These are phyloP conservation scores for Theodoxus fluviatilis DNA, from an alignment of 2,888 invertebrate species.

Conservation along the genomic window DNA sequence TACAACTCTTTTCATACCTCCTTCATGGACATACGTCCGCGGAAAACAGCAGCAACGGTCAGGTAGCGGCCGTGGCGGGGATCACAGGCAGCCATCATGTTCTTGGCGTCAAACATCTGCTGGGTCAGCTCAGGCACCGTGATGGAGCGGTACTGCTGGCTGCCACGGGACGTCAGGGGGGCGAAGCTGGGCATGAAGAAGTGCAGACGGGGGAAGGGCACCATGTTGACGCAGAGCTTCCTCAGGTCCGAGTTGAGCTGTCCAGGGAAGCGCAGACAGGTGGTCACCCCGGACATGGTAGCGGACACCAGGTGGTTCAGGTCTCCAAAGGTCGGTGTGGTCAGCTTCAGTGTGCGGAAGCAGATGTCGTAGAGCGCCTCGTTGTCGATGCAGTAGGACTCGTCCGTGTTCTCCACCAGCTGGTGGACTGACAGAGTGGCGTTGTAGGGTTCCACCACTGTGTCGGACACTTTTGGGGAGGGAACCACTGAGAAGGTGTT, in stretches of 20 bases:
- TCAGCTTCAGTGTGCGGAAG: constrained; percentile 29
- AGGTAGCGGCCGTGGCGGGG: constrained; percentile 84
- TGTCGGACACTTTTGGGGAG: constrained; percentile 80
- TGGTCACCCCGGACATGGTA: constrained; percentile 30
- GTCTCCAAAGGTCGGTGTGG: constrained; percentile 32
- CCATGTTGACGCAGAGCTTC: constrained; percentile 30
- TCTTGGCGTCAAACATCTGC: constrained; percentile 90
- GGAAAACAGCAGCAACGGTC: constrained; percentile 85
- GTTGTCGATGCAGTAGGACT: too few species aligned
- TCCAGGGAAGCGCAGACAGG: constrained; percentile 29
- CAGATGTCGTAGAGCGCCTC: too few species aligned
- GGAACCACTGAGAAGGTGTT: constrained; percentile 94
- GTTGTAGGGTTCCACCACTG: too few species aligned
- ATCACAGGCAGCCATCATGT: constrained; percentile 97
- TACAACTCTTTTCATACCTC: too few species aligned
- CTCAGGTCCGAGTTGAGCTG: constrained; percentile 37
- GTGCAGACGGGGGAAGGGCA: constrained; percentile 46
- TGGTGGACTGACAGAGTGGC: too few species aligned
- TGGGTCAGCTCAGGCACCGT: constrained; percentile 63
- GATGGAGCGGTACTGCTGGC: constrained; percentile 63
- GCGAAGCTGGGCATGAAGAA: constrained; percentile 65
- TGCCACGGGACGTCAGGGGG: constrained; percentile 62
- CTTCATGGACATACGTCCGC: constrained; percentile 92
- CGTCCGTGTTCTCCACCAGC: too few species aligned
- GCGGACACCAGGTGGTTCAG: constrained; percentile 32